Evolutionary conservation across 1,140 invertebrate genomes (phyloP).

Genomic region (Brachionus sp.): DNA sequence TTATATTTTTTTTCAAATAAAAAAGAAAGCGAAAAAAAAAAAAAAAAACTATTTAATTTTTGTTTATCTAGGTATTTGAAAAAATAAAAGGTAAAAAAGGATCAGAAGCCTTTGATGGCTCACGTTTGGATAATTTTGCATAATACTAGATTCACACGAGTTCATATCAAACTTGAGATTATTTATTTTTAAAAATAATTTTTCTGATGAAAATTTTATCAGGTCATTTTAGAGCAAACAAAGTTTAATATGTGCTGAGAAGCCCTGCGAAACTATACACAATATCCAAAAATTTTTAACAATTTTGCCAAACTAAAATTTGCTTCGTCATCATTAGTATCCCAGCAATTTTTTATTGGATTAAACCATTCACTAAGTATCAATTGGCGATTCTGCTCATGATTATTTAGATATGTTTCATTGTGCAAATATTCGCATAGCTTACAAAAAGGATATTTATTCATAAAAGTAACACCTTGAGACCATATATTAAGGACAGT

Average conservation of each 20-base stretch:
- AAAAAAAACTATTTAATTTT: neutral
- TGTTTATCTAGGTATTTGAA: neutral
- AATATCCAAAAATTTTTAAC: slow-evolving; percentile 24
- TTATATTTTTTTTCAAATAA: neutral
- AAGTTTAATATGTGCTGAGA: too few species aligned
- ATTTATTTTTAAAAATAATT: neutral
- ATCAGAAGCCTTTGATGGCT: neutral
- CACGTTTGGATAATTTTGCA: neutral
- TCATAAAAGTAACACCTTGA: neutral
- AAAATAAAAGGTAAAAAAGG: neutral
- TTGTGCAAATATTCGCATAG: slow-evolving; percentile 12
- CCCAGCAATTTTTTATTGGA: neutral
- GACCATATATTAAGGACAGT: neutral
- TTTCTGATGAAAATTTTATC: neutral
- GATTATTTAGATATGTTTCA: neutral
- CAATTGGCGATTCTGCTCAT: neutral
- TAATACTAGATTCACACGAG: neutral
- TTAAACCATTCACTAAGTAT: neutral
- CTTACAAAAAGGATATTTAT: neutral
- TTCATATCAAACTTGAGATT: neutral
- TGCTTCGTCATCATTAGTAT: neutral
- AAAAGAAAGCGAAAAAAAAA: neutral
- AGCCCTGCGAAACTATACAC: neutral
- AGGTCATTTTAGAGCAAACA: neutral
- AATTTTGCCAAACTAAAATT: slow-evolving; percentile 1